Percentiles rank a stretch among this genome's conserved stretches.
phyloP scores from a whole-genome alignment of 2,113 vertebrate species.

The Dasyprocta punctata region DNA sequence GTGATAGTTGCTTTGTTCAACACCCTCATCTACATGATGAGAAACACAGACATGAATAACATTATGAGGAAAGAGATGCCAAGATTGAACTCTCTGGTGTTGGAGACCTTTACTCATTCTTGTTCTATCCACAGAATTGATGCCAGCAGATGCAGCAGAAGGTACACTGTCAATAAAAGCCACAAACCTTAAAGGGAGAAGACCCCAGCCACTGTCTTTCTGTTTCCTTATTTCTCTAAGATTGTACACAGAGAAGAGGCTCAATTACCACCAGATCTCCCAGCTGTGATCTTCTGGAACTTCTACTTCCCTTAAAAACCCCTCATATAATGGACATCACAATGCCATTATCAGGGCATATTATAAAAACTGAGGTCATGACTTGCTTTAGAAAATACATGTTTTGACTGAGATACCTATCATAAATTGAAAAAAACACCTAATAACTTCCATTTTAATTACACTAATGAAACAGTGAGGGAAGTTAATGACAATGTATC shows the following conservation, averaged over 20 bases:
- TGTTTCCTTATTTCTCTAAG: rapidly evolving
- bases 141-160: too few relatives aligned
- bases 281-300: background rate
- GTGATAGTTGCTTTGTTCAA: background rate
- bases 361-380: background rate
- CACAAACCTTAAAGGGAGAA: background rate
- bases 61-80: background rate
- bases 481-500: too few relatives aligned
- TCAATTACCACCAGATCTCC: too few relatives aligned
- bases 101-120: background rate
- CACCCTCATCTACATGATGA: background rate
- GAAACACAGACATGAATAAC: background rate
- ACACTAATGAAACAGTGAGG: background rate
- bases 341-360: background rate
- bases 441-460: background rate
- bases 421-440: background rate
- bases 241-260: too few relatives aligned
- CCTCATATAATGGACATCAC: rapidly evolving
- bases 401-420: background rate
- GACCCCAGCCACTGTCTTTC: background rate
- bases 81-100: background rate
- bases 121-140: background rate
- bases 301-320: background rate
- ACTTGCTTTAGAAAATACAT: background rate
- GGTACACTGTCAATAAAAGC: background rate